Evolutionary conservation across 2,888 invertebrate genomes (phyloP), one percentile per base, ranked within the genome.

Genomic region (Cataglyphis altisquamis): DNA sequence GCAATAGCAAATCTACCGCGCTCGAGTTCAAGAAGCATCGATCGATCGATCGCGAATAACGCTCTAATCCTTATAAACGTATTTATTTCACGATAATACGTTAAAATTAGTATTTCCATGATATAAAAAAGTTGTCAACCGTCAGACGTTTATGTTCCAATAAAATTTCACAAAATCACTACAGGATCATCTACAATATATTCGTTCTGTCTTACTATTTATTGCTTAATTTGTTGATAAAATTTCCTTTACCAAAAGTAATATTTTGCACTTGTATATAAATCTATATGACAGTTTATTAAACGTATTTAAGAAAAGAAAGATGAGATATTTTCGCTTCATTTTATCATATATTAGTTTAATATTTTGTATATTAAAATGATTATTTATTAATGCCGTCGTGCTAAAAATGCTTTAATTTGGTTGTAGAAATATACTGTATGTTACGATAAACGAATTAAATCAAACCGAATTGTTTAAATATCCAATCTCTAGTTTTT

Each of bases 1-100:
- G 41, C 45, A 55, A 45, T 1, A 45, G 45, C 74, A 45, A 80
- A 32, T 41, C 72, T 60, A 36, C 12, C 73, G 36, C 48, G 60
- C 25, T 70, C 45, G 72, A 36, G 6, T 70, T 41, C 12, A 12
- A 77, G 21, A 12, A 77, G n/a, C 25, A 15, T 29, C 67, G 77
- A 52, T 60, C 73, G 60, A 72, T 25, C 32, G 18, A 25, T 8
- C 5, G 12, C 77, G 57, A 41, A 2, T 29, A 41, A 32, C 3
- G 8, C 2, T 12, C 25, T 12, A 57, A 57, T 21, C 21, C 41
- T 25, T 21, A 29, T 32, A 25, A 66, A 48, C 45, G 8, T n/a
- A 60, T 60, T 70, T 32, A 57, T n/a, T 12, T 21, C 52, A 15
- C 25, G 21, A 55, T 68, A 55, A 29, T 55, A 41, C 32, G 45